Base-by-base conservation (phyloP, 1,140 invertebrate species). In the Episyrphus balteatus region DNA sequence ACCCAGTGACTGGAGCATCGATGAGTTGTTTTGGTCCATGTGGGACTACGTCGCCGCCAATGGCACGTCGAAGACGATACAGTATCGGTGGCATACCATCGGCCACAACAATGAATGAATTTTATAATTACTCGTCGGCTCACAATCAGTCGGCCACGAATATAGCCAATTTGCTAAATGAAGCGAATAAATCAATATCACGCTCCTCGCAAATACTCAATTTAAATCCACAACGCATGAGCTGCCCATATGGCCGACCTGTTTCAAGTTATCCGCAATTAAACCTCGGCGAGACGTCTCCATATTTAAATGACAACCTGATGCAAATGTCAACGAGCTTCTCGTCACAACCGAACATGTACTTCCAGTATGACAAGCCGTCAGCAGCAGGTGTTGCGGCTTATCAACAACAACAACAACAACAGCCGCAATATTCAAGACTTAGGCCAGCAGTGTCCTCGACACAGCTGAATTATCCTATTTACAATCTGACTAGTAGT, bases 121-220 rank as follows among this genome's bases (percentile, higher is more conserved):
- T 61, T 1, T 66, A 66, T 33, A 62, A 62, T 7, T 62, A 62
- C 5, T 56, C 57, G 12, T 57, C 58, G 9, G n/a, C 39, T 9
- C 21, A 62, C 50, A 62, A 66, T 14, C 62, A 66, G 45, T 63
- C 57, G 13, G 62, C 63, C 57, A 59, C 64, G 42, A 65, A 68
- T 45, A 62, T 68, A 47, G 56, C 61, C 11, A 68, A 68, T 51
- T 51, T 68, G 46, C 46, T 68, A 43, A 68, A 66, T 48, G 66
- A 68, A 59, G 62, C 66, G 39, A 57, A 61, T 51, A 66, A 66
- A 53, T 68, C 66, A 42, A 68, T 68, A 53, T 68, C 65, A 42
- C 56, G 66, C 34, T 66, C 65, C 48, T 59, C 61, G 15, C 62
- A 68, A 46, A 68, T 68, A 46, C 54, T 68, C 1, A 65, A 63